Conservation (phyloP, 2,797 vertebrate genomes). For the Phrynocephalus forsythii region DNA sequence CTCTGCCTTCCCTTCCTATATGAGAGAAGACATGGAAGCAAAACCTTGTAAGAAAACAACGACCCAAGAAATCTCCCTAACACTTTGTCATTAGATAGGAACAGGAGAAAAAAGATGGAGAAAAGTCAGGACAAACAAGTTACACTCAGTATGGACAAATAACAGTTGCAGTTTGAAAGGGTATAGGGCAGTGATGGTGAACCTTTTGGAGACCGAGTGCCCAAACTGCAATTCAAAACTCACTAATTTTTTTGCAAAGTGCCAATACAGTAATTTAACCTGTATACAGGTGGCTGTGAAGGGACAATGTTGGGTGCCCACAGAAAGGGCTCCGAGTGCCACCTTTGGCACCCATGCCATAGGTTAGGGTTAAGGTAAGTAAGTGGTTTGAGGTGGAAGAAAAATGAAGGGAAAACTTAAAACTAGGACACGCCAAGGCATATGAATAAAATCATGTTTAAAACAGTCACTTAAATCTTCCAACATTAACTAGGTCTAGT, state of each 20-base stretch:
- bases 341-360: no score
- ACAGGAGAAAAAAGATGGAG: background rate
- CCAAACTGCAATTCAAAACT: no score
- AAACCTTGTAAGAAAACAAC: background rate
- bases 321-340: no score
- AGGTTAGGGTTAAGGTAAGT: no score
- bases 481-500: slow-evolving; percentile 24
- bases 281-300: no score
- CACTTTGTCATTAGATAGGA: background rate
- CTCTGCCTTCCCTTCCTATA: background rate
- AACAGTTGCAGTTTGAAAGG: background rate
- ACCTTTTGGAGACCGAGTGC: no score
- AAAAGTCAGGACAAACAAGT: background rate
- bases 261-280: no score
- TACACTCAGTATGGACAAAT: background rate
- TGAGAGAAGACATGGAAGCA: background rate
- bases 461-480: background rate
- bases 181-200: background rate
- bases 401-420: slow-evolving; percentile 9
- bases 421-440: background rate
- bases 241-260: no score
- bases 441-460: slow-evolving; percentile 20
- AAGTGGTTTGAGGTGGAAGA: slow-evolving; percentile 1
- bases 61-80: background rate
- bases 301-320: no score